Evolutionary conservation across 2,797 vertebrate genomes (phyloP).

Genomic region (Morelia viridis): DNA sequence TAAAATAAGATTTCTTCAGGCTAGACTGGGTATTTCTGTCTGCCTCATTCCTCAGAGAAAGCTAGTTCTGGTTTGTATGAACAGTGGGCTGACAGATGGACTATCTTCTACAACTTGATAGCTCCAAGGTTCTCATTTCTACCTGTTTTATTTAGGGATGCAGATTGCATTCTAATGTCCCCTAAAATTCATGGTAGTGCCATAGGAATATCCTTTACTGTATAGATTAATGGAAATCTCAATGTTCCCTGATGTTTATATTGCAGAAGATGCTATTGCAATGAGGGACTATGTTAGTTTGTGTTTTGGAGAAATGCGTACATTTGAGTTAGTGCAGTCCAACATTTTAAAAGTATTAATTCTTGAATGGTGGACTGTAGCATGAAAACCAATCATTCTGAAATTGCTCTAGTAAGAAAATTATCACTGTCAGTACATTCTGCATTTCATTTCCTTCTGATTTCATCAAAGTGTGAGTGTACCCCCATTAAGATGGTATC

Average conservation of each 20-base stretch:
- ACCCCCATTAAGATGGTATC: too few relatives aligned
- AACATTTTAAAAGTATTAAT: neutral
- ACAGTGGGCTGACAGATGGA: neutral
- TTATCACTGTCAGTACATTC: neutral
- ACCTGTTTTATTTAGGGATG: neutral
- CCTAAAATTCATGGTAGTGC: neutral
- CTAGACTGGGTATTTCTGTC: neutral
- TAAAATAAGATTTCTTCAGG: constrained; percentile 8
- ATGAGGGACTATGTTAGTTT: neutral
- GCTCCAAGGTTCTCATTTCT: neutral
- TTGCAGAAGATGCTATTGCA: neutral
- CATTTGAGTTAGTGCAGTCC: neutral
- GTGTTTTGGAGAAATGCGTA: neutral
- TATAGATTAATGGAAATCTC: neutral
- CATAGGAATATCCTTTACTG: neutral
- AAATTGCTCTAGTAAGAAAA: neutral
- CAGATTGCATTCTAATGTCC: neutral
- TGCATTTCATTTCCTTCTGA: neutral
- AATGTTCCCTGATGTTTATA: neutral
- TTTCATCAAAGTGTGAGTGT: neutral
- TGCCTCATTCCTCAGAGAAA: neutral
- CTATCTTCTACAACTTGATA: neutral
- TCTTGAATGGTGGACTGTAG: neutral
- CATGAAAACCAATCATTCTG: neutral
- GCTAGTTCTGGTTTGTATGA: neutral